Conservation (phyloP, 2,888 invertebrate species). For the Pseudolycoriella hygida region DNA sequence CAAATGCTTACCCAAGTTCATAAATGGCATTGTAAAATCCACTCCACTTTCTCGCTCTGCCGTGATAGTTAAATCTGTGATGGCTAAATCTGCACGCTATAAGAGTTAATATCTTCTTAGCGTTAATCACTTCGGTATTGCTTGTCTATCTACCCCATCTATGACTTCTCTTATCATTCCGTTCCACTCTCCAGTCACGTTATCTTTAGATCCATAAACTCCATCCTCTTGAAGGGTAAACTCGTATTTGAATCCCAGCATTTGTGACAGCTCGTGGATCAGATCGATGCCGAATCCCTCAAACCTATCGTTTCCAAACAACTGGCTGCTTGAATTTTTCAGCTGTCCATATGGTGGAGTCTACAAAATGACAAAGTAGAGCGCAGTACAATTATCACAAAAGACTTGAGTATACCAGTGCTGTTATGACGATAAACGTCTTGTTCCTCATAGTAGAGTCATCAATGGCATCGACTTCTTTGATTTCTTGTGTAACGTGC, state of each 20-base stretch:
- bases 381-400: too few species aligned
- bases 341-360: constrained; percentile 79
- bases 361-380: constrained; percentile 30
- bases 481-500: background rate
- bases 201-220: constrained; percentile 51
- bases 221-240: constrained; percentile 61
- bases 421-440: background rate
- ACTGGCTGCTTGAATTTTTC: constrained; percentile 38
- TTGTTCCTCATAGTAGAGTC: background rate
- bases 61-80: constrained; percentile 81
- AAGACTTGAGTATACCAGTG: background rate
- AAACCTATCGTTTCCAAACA: constrained; percentile 64
- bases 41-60: constrained; percentile 73
- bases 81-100: constrained; percentile 77
- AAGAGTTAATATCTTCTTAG: constrained; percentile 7
- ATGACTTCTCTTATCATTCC: constrained; percentile 61
- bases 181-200: constrained; percentile 23
- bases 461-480: background rate
- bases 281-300: constrained; percentile 83
- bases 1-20: background rate
- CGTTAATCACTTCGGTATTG: too few species aligned
- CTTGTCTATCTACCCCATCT: constrained; percentile 45
- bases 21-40: constrained; percentile 91
- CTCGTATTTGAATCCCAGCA: constrained; percentile 66
- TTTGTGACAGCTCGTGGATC: constrained; percentile 57